Evolutionary conservation across 2,888 invertebrate genomes (phyloP).

Genomic region (Lymantria dispar): DNA sequence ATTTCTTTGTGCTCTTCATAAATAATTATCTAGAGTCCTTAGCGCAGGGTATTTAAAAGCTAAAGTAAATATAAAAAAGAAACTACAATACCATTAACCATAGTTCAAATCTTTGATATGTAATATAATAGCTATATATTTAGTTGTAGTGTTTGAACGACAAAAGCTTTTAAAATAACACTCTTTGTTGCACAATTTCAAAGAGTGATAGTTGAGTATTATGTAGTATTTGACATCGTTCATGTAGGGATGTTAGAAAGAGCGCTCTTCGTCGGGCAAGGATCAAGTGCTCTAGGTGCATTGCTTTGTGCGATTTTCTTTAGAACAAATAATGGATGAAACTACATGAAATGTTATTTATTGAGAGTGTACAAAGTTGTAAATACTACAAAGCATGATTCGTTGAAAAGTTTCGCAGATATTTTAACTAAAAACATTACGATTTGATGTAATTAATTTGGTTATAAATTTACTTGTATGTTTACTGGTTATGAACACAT

Average conservation of each 20-base stretch:
- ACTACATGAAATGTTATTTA: conserved; percentile 18
- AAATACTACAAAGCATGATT: neutral
- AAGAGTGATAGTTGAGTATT: conserved; percentile 9
- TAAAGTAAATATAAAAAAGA: too few relatives aligned
- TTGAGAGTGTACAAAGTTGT: conserved; percentile 10
- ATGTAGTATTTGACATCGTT: conserved; percentile 19
- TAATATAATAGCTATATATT: too few relatives aligned
- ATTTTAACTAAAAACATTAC: too few relatives aligned
- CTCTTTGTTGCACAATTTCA: neutral
- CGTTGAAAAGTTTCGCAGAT: neutral
- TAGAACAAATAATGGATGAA: conserved; percentile 24
- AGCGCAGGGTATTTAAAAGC: too few relatives aligned
- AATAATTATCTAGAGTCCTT: too few relatives aligned
- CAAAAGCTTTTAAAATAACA: neutral
- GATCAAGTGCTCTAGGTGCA: conserved; percentile 28
- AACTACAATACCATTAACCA: too few relatives aligned
- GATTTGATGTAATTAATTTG: too few relatives aligned
- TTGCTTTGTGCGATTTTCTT: conserved; percentile 24
- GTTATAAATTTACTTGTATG: too few relatives aligned
- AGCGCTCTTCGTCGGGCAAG: conserved; percentile 22
- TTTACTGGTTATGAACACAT: too few relatives aligned
- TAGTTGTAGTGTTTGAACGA: neutral
- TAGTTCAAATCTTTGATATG: too few relatives aligned
- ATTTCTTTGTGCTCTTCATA: too few relatives aligned
- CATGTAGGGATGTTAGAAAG: conserved; percentile 23